Percentiles rank a stretch among this genome's conserved stretches.
These are phyloP conservation scores for Oncorhynchus clarkii DNA, from an alignment of 2,113 vertebrate genomes.

Conservation along the genomic window DNA sequence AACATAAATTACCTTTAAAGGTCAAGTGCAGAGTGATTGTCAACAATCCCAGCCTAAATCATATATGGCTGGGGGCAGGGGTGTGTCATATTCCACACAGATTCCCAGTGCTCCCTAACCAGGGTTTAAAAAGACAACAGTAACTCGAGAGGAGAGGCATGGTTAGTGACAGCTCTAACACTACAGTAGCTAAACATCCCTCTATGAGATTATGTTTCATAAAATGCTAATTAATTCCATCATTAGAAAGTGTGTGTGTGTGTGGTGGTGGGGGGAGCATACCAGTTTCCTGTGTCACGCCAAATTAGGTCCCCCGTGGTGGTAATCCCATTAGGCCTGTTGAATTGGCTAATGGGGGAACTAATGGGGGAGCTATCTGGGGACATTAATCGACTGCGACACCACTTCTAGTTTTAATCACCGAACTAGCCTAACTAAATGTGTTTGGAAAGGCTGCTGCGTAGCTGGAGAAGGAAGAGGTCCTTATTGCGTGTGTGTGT, in stretches of 20 bases:
- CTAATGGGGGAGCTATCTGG: slow-evolving; percentile 98
- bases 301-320: slow-evolving; percentile 96
- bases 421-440: slow-evolving; percentile 94
- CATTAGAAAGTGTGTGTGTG: slow-evolving; percentile 80
- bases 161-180: slow-evolving; percentile 84
- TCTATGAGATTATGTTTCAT: slow-evolving; percentile 94
- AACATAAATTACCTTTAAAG: too few species aligned
- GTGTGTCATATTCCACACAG: too few species aligned
- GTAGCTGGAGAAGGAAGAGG: background rate
- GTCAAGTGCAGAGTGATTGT: too few species aligned
- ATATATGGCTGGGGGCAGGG: too few species aligned
- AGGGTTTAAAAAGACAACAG: background rate
- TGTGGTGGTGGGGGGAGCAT: slow-evolving; percentile 79
- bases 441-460: slow-evolving; percentile 82
- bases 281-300: slow-evolving; percentile 97
- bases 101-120: background rate
- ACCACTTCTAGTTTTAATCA: slow-evolving; percentile 99
- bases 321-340: slow-evolving; percentile 99
- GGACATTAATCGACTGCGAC: slow-evolving; percentile 99
- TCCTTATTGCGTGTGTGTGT: slow-evolving; percentile 37
- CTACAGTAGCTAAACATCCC: slow-evolving; percentile 79
- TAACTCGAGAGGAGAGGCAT: slow-evolving; percentile 41
- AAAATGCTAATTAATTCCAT: slow-evolving; percentile 95
- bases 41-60: too few species aligned
- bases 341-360: slow-evolving; percentile 99